These are phyloP conservation scores for Cololabis saira DNA, from an alignment of 2,113 vertebrate genomes.

Conservation along the genomic window DNA sequence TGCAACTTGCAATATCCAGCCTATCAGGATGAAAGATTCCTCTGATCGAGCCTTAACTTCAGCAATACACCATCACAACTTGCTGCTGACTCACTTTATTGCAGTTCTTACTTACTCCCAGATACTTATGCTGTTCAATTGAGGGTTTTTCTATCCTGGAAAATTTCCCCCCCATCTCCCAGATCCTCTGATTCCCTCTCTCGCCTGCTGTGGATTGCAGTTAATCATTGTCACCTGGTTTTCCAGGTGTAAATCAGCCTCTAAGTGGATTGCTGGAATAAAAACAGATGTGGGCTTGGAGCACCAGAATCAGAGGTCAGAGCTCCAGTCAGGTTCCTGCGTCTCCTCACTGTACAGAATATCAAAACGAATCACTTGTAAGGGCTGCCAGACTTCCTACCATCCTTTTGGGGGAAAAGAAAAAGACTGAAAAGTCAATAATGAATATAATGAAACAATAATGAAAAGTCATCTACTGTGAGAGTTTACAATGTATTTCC, in stretches of 20 bases:
- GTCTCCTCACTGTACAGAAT: constrained; percentile 21
- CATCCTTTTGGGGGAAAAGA: constrained; percentile 27
- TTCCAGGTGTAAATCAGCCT: constrained; percentile 36
- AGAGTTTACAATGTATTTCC: constrained; percentile 55
- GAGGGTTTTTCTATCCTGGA: constrained; percentile 15
- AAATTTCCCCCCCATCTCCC: constrained; percentile 2
- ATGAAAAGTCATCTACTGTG: constrained; percentile 56
- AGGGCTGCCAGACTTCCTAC: constrained; percentile 11
- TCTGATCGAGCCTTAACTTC: constrained; percentile 32
- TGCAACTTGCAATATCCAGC: constrained; percentile 29
- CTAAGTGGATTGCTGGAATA: constrained; percentile 29
- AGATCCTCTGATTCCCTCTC: neutral
- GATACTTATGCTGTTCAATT: constrained; percentile 8
- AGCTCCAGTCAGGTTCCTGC: constrained; percentile 8
- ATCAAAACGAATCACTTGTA: constrained; percentile 46
- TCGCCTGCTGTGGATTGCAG: constrained; percentile 31
- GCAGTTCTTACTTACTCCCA: neutral
- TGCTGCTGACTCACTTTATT: constrained; percentile 27
- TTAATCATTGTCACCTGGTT: constrained; percentile 41
- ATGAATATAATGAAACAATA: constrained; percentile 55
- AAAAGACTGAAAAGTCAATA: constrained; percentile 37
- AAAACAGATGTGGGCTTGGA: constrained; percentile 19
- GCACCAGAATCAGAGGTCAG: constrained; percentile 35
- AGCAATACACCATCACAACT: constrained; percentile 32
- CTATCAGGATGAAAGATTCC: constrained; percentile 51